phyloP scores from a whole-genome alignment of 2,797 vertebrate genomes.

The Phataginus tricuspis region DNA sequence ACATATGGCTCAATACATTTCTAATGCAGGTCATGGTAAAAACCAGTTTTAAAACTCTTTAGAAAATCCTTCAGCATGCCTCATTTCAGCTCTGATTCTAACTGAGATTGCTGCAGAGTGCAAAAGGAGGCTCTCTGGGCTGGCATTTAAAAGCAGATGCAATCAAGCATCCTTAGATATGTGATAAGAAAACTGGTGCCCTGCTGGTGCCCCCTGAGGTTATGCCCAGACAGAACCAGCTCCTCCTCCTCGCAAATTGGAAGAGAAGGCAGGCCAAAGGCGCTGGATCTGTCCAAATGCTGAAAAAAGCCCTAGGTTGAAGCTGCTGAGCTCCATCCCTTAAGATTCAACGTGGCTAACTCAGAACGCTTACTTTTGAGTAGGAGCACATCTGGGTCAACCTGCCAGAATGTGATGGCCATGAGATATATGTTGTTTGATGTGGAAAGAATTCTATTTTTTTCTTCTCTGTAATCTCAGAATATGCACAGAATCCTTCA shows the following conservation, averaged over 20 bases:
- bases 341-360: not conserved
- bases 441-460: not conserved
- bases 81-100: not conserved
- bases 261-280: not conserved
- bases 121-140: not conserved
- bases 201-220: not conserved
- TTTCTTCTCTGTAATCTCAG: not conserved
- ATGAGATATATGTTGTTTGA: not conserved
- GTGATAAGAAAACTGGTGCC: not conserved
- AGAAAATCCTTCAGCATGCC: not conserved
- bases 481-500: not conserved
- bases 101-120: not conserved
- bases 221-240: not conserved
- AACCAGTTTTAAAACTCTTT: not conserved
- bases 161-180: not conserved
- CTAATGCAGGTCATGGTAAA: not conserved
- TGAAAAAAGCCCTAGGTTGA: not conserved
- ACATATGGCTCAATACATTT: not conserved
- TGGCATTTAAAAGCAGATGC: not conserved
- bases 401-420: not conserved
- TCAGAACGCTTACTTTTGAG: not conserved
- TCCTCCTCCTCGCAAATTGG: not conserved
- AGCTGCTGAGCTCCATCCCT: not conserved
- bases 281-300: conserved; percentile 58
- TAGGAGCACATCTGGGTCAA: not conserved